Conservation (phyloP, 2,888 invertebrate genomes). For the Philereme vetulata region DNA sequence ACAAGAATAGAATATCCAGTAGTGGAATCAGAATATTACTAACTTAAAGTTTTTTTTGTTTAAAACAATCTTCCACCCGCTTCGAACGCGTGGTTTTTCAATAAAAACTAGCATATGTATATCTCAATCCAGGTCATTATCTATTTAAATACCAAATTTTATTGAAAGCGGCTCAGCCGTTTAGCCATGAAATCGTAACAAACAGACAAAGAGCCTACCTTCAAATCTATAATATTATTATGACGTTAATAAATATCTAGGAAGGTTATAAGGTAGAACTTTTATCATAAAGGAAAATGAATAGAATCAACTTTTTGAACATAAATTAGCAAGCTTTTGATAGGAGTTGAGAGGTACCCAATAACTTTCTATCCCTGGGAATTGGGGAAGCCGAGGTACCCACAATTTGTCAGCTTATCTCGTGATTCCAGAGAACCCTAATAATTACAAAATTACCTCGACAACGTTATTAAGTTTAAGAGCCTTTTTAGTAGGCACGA, state of each 20-base stretch:
- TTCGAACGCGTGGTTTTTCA: no score
- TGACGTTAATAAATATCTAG: not conserved
- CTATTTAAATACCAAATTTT: no score
- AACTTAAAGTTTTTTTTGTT: no score
- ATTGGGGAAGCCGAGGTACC: slow-evolving; percentile 14
- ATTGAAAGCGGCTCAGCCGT: no score
- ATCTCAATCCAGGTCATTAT: no score
- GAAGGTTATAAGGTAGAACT: slow-evolving; percentile 4
- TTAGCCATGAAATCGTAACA: no score
- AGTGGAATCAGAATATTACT: not conserved
- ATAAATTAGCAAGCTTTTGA: slow-evolving; percentile 25
- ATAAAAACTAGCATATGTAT: no score
- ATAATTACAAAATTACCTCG: slow-evolving; percentile 27
- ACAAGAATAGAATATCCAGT: not conserved
- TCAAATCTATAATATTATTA: no score
- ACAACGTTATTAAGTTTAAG: slow-evolving; percentile 3
- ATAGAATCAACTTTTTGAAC: slow-evolving; percentile 15
- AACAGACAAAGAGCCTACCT: no score
- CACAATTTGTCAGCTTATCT: slow-evolving; percentile 32
- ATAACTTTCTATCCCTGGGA: slow-evolving; percentile 28
- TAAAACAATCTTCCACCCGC: no score
- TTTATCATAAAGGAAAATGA: slow-evolving; percentile 10
- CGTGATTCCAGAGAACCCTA: slow-evolving; percentile 25
- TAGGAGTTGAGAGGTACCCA: slow-evolving; percentile 23
- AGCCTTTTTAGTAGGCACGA: not conserved